Base-by-base conservation (phyloP, 2,888 invertebrate species). In the Caenorhabditis becei region DNA sequence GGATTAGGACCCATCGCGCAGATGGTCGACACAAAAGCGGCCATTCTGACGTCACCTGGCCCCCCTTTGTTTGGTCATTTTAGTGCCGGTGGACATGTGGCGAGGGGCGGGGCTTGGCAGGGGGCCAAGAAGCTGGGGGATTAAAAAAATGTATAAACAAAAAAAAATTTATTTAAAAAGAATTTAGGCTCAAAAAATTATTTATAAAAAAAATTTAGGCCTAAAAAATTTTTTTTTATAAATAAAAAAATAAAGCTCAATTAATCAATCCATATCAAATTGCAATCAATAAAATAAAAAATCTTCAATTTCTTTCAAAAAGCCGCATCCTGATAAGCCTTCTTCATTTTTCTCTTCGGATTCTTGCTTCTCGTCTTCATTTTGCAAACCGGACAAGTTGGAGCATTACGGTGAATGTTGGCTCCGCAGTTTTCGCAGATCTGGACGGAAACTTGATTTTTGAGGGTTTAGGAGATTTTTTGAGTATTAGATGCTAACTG, bases 341-440 rank as follows among this genome's bases (percentile, higher is more conserved):
- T 54, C 24, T 24, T 56, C 16, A 20, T 4, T 59, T 72, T 75
- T 47, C 74, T 78, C 74, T 85, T 85, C 23, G 83, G 83, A 79
- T 85, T 83, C 58, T 85, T 85, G 74, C 82, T 82, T 1, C 83
- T 58, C 26, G 83, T 83, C 51, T 80, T 83, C 59, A 80, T 83
- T 41, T 85, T 85, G 93, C 98, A 99, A 37, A 98, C 94, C 63
- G 98, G 98, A 92, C 98, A 99, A 92, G 99, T 98, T 77, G 98
- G 98, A 83, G 98, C 98, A 93, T 99, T 99, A 89, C 98, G 94
- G 84, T 93, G 93, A 77, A 93, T 93, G 83, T 92, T 92, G 70
- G 92, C 92, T 77, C 92, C 92, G 83, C 93, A 93, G 2, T 92
- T 92, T 37, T 92, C 88, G 84, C 93, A 93, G 2, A 91, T 92